Percentiles rank a stretch among this genome's conserved stretches.
Conservation (phyloP, 2,113 vertebrate genomes). For the Cacatua alba region DNA sequence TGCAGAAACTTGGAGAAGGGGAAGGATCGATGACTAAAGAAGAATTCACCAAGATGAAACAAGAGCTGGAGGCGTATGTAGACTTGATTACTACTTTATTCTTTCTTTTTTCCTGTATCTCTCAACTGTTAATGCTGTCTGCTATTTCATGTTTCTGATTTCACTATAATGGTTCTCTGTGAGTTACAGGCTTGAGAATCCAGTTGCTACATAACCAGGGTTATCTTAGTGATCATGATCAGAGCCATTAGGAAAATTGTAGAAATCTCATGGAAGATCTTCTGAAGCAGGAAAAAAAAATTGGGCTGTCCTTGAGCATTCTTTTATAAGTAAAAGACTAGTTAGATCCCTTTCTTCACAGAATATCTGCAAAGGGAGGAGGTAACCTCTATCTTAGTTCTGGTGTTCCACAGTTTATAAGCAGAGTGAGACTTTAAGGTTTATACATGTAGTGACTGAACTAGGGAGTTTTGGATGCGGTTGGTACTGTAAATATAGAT, state of each 20-base stretch:
- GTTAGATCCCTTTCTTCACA: background rate
- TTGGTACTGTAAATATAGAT: background rate
- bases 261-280: background rate
- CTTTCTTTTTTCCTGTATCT: background rate
- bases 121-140: background rate
- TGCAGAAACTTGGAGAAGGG: slow-evolving; percentile 97
- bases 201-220: background rate
- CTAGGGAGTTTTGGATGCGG: background rate
- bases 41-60: slow-evolving; percentile 99
- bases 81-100: background rate
- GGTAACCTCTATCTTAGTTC: background rate
- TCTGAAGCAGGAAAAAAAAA: background rate
- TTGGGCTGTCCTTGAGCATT: background rate
- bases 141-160: slow-evolving; percentile 16
- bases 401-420: background rate
- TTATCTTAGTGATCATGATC: slow-evolving; percentile 70
- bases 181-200: slow-evolving; percentile 33
- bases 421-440: background rate
- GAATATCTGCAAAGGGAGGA: background rate
- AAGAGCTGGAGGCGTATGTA: slow-evolving; percentile 96
- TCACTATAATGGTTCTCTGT: slow-evolving; percentile 30
- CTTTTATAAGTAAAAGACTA: background rate
- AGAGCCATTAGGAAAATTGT: slow-evolving; percentile 76
- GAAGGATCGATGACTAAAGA: slow-evolving; percentile 99
- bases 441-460: background rate